Conservation (phyloP, 2,888 invertebrate genomes). For the Hedychridium roseum region DNA sequence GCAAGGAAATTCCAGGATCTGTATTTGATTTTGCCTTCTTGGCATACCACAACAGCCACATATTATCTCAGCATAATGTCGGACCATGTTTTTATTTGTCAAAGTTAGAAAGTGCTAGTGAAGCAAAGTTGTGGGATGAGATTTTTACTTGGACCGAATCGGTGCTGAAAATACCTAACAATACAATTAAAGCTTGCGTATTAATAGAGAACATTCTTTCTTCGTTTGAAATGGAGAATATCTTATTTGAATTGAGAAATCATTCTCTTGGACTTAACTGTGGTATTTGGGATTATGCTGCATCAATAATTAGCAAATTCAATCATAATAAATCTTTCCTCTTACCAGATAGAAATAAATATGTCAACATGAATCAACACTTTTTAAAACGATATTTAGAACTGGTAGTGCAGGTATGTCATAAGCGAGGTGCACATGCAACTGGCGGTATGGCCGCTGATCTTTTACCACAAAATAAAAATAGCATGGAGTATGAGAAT, state of each 20-base stretch:
- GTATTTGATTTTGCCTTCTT: conserved; percentile 76
- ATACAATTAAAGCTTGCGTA: conserved; percentile 76
- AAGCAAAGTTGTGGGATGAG: conserved; percentile 75
- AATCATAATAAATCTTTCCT: conserved; percentile 70
- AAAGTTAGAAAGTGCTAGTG: conserved; percentile 72
- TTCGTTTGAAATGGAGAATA: conserved; percentile 75
- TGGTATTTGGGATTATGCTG: conserved; percentile 79
- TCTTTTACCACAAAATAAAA: conserved; percentile 64
- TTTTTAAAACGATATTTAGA: conserved; percentile 73
- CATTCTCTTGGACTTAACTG: conserved; percentile 77
- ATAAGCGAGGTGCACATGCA: conserved; percentile 70
- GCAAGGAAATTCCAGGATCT: conserved; percentile 71
- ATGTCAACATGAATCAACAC: conserved; percentile 71
- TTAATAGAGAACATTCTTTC: conserved; percentile 77
- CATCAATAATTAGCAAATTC: conserved; percentile 73
- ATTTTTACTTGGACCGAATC: conserved; percentile 73
- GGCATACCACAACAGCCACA: conserved; percentile 72
- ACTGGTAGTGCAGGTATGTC: conserved; percentile 69
- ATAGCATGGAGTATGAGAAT: conserved; percentile 54
- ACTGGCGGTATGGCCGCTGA: conserved; percentile 77
- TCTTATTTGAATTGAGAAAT: conserved; percentile 71
- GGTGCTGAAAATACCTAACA: conserved; percentile 67
- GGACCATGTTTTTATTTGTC: conserved; percentile 79
- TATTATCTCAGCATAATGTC: conserved; percentile 66
- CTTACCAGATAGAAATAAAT: conserved; percentile 74